phyloP scores from a whole-genome alignment of 2,888 invertebrate genomes.

The Salpingus planirostris region DNA sequence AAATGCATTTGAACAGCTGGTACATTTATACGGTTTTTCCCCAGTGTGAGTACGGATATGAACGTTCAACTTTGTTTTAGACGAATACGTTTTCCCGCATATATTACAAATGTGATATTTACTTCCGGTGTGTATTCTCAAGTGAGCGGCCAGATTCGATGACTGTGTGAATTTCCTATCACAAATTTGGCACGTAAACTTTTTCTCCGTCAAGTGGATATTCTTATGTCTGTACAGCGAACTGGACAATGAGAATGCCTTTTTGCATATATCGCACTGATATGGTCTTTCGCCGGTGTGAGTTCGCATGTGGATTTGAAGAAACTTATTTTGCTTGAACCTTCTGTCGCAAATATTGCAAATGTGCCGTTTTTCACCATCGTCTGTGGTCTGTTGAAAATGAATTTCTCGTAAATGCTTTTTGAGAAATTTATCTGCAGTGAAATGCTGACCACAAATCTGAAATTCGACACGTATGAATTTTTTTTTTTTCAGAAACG shows the following conservation, averaged over 20 bases:
- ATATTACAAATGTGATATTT: slow-evolving; percentile 34
- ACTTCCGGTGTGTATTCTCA: slow-evolving; percentile 35
- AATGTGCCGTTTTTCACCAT: slow-evolving; percentile 30
- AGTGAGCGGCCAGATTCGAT: slow-evolving; percentile 34
- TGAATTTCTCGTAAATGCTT: slow-evolving; percentile 31
- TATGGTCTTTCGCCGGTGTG: slow-evolving; percentile 39
- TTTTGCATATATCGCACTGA: slow-evolving; percentile 36
- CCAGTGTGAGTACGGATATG: slow-evolving; percentile 38
- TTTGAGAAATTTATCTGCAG: slow-evolving; percentile 29
- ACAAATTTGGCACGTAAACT: slow-evolving; percentile 34
- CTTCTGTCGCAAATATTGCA: slow-evolving; percentile 38
- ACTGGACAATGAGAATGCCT: slow-evolving; percentile 35
- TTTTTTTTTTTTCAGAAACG: no score
- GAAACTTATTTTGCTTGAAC: slow-evolving; percentile 34
- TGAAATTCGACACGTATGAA: no score
- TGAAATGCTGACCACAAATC: slow-evolving; percentile 34
- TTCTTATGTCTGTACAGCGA: slow-evolving; percentile 36
- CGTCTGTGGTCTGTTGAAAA: slow-evolving; percentile 20
- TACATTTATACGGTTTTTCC: slow-evolving; percentile 35
- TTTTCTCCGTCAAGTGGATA: slow-evolving; percentile 31
- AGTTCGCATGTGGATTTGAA: slow-evolving; percentile 33
- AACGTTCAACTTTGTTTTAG: slow-evolving; percentile 31
- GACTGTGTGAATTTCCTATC: slow-evolving; percentile 35
- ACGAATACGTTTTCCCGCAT: slow-evolving; percentile 34
- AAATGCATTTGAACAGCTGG: slow-evolving; percentile 32